phyloP scores from a whole-genome alignment of 2,888 invertebrate species.

The Gerris lacustris region DNA sequence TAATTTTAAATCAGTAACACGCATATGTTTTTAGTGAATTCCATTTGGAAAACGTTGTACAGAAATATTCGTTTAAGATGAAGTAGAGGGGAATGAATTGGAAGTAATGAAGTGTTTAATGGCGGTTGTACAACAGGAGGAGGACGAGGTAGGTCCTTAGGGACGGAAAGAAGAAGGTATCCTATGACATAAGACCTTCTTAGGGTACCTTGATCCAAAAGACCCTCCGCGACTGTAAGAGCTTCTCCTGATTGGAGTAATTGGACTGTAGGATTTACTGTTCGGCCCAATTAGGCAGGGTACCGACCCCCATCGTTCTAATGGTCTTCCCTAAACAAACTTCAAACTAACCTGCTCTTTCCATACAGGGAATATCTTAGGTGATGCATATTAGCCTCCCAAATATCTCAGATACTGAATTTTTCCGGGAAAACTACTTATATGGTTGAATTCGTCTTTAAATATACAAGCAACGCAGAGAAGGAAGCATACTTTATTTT shows the following conservation, averaged over 20 bases:
- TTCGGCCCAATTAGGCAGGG: neutral
- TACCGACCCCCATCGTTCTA: neutral
- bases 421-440: no score
- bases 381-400: no score
- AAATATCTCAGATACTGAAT: no score
- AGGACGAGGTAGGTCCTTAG: neutral
- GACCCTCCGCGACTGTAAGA: neutral
- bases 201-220: neutral
- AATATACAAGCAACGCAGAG: no score
- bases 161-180: neutral
- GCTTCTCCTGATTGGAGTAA: slow-evolving; percentile 7
- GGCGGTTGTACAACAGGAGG: neutral
- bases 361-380: no score
- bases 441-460: no score
- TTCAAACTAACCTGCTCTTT: neutral
- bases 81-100: neutral
- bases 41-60: no score
- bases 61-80: neutral
- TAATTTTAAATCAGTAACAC: no score
- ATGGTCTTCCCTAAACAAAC: slow-evolving; percentile 1
- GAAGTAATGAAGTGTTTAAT: neutral
- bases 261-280: slow-evolving; percentile 7
- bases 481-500: no score
- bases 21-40: no score
- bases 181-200: neutral